Base-by-base conservation (phyloP, 1,140 invertebrate genomes). In the Linepithema humile region DNA sequence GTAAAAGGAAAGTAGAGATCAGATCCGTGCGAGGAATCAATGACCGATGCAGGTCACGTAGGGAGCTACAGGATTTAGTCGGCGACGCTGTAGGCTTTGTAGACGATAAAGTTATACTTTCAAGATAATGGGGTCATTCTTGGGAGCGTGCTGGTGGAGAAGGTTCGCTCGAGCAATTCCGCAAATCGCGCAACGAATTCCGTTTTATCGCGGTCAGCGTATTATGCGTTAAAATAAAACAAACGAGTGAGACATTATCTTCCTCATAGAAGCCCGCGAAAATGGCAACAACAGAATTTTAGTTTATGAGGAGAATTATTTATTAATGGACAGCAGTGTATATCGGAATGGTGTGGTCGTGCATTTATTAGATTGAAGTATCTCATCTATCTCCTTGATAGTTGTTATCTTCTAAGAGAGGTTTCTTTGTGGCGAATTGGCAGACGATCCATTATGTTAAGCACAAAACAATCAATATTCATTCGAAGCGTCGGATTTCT, bases 1-100 rank as follows among this genome's bases (percentile, higher is more conserved):
- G 5, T 32, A 62, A 48, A 20, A 62, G 43, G 43, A 50, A 53
- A 55, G 17, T 29, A 35, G 32, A 67, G 15, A 77, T 77, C 59
- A 65, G 60, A 65, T 78, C 6, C 5, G 45, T 23, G 17, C 15
- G 59, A 57, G 48, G 59, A 53, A 82, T 74, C 57, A 64, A 83
- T 77, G 77, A 72, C 77, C 84, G 29, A 89, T 88, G 86, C 84
- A 10, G 55, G 72, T 88, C 88, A 89, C 88, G 83, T 89, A 83
- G 45, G 60, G n/a, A 38, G 57, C n/a, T 57, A 77, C 48, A 53
- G 67, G 55, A 70, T 84, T 87, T 72, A 70, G 64, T 69, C 48
- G 73, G 29, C 26, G 72, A 53, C 23, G 45, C 40, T 50, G 20
- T 62, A 74, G 83, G 77, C 73, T 83, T 84, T 40, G 73, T 20